These are phyloP conservation scores for Brachionus asplanchnoidis DNA, from an alignment of 1,140 invertebrate genomes.

Conservation along the genomic window DNA sequence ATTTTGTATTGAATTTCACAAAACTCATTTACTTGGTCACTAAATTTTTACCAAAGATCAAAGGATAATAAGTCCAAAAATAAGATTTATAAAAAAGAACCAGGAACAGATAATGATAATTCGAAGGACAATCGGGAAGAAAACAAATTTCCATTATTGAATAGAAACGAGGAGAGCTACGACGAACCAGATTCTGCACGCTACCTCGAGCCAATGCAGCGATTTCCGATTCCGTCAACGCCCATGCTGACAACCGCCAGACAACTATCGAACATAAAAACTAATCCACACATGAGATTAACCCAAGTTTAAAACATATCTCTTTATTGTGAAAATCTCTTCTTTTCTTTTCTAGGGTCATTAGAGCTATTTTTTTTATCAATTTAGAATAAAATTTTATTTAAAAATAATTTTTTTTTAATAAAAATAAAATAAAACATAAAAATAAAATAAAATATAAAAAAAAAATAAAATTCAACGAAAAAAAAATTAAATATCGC, in stretches of 20 bases:
- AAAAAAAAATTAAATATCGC: background rate
- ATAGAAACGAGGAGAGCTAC: background rate
- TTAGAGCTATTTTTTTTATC: background rate
- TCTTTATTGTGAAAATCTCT: background rate
- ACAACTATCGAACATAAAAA: conserved; percentile 14
- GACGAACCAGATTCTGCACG: background rate
- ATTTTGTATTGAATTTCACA: no score
- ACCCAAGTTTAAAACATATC: conserved; percentile 9
- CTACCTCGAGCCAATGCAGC: background rate
- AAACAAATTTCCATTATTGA: conserved; percentile 1
- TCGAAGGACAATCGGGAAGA: background rate
- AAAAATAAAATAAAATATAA: background rate
- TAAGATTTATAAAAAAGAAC: conserved; percentile 34
- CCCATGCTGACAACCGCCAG: background rate
- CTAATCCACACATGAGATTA: conserved; percentile 37
- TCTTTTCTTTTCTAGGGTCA: background rate
- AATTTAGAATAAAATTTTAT: background rate
- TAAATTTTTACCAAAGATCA: conserved; percentile 20
- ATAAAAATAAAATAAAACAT: background rate
- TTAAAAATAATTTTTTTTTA: background rate
- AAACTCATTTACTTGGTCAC: background rate
- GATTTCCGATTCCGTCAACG: conserved; percentile 22
- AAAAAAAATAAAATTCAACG: background rate
- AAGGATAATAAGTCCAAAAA: background rate
- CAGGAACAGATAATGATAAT: background rate